These are phyloP conservation scores for Lutraria lutraria DNA, from an alignment of 2,888 invertebrate genomes.

Conservation along the genomic window DNA sequence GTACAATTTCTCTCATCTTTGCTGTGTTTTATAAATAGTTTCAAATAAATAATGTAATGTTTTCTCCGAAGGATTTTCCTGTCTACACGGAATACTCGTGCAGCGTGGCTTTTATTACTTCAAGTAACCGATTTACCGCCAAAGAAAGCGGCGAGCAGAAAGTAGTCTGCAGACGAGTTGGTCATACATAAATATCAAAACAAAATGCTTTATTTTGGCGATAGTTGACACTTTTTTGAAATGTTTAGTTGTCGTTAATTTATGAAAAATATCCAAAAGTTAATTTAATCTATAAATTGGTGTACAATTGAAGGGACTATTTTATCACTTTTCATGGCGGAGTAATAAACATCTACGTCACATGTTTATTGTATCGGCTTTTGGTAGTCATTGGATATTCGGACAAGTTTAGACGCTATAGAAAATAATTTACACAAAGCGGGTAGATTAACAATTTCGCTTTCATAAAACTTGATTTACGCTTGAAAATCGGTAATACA, in stretches of 20 bases:
- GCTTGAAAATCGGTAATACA: neutral
- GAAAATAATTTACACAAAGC: neutral
- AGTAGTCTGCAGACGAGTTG: neutral
- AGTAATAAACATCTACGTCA: neutral
- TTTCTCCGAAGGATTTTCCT: neutral
- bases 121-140: constrained; percentile 6
- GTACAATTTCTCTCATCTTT: constrained; percentile 78
- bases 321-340: neutral
- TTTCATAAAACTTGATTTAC: neutral
- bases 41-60: neutral
- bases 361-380: neutral
- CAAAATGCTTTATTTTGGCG: neutral
- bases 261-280: neutral
- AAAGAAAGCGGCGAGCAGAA: neutral
- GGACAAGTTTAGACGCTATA: neutral
- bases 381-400: constrained; percentile 24
- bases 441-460: neutral
- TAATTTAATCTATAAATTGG: neutral
- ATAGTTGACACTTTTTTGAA: neutral
- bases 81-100: constrained; percentile 3
- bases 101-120: neutral
- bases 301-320: neutral
- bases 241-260: neutral
- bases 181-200: neutral
- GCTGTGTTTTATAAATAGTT: constrained; percentile 14